phyloP scores from a whole-genome alignment of 1,140 invertebrate genomes.

The Neodiprion fabricii region DNA sequence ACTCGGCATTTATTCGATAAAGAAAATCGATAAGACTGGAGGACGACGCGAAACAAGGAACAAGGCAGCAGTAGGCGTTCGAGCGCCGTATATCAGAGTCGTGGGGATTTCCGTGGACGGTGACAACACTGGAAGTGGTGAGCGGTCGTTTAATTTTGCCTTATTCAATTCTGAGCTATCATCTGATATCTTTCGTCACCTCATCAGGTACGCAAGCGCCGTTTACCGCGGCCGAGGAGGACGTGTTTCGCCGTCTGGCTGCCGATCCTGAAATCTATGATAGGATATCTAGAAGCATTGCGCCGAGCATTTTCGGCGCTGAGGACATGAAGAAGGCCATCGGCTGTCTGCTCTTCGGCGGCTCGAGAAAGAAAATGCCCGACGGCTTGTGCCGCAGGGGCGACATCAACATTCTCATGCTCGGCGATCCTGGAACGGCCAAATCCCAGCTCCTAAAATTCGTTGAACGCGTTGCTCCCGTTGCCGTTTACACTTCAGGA shows the following conservation, averaged over 20 bases:
- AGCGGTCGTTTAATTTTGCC: conserved; percentile 66
- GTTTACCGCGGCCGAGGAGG: conserved; percentile 89
- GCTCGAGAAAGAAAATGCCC: conserved; percentile 86
- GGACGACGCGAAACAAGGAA: conserved; percentile 74
- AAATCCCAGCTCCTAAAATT: conserved; percentile 99
- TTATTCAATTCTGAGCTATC: conserved; percentile 28
- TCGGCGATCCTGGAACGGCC: conserved; percentile 99
- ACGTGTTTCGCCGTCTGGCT: conserved; percentile 87
- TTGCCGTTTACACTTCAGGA: conserved; percentile 97
- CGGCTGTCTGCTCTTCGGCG: conserved; percentile 94
- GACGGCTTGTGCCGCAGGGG: conserved; percentile 95
- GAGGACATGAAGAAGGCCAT: conserved; percentile 98
- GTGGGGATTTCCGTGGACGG: conserved; percentile 90
- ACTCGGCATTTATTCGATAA: conserved; percentile 96
- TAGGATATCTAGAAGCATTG: conserved; percentile 88
- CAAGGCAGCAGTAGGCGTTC: conserved; percentile 90
- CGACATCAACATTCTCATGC: conserved; percentile 94
- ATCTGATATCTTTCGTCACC: conserved; percentile 36
- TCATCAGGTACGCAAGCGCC: conserved; percentile 46
- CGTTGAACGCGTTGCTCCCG: conserved; percentile 94
- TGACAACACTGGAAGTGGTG: conserved; percentile 68
- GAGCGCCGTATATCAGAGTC: conserved; percentile 93
- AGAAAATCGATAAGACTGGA: conserved; percentile 76
- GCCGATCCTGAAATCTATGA: conserved; percentile 89
- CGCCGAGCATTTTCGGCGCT: conserved; percentile 96